A percentile compares a stretch with the other conserved stretches of the same genome.
These are phyloP conservation scores for Fulmarus glacialis DNA, from an alignment of 2,113 vertebrate genomes.

Conservation along the genomic window DNA sequence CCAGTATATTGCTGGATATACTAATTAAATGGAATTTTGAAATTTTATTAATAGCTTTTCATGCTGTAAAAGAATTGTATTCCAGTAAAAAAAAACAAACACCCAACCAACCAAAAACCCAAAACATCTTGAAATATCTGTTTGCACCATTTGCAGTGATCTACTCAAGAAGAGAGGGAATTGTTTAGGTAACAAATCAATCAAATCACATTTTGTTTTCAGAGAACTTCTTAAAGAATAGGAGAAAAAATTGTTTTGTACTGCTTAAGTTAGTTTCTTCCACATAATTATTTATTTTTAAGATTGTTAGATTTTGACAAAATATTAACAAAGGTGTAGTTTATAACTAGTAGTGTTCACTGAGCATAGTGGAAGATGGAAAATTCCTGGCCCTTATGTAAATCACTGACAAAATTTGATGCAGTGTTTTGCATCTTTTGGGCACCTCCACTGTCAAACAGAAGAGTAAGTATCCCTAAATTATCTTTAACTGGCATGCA, in stretches of 20 bases:
- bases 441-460: neutral
- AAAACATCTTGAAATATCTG: neutral
- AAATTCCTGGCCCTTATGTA: neutral
- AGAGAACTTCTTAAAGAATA: neutral
- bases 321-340: neutral
- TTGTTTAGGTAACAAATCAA: neutral
- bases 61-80: neutral
- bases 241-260: neutral
- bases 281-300: neutral
- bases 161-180: neutral
- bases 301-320: neutral
- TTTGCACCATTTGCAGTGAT: neutral
- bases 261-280: neutral
- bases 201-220: neutral
- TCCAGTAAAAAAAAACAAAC: neutral
- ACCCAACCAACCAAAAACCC: rapidly evolving
- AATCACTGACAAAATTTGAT: neutral
- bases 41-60: neutral
- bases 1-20: neutral
- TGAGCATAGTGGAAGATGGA: neutral
- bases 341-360: neutral
- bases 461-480: neutral
- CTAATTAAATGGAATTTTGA: neutral
- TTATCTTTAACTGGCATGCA: neutral
- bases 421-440: neutral